Base-by-base conservation (phyloP, 2,797 vertebrate genomes). In the Neostethus bicornis region DNA sequence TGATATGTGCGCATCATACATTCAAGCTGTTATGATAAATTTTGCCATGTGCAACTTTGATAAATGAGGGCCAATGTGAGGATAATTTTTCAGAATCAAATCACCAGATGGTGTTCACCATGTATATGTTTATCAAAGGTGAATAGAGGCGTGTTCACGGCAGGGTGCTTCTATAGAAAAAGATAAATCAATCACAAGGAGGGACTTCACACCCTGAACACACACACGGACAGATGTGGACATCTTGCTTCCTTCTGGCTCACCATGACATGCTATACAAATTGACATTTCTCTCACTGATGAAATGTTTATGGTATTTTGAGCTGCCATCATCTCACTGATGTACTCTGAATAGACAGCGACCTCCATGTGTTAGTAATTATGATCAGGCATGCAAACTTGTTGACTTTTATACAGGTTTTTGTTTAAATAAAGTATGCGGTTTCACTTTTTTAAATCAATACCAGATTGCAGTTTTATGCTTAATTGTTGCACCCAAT, bases 141-240 rank as follows among this genome's bases (percentile, higher is more conserved):
- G 73, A 79, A 81, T 37, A 35, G 57, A 72, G 65, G 61, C 76
- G 73, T 48, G 62, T 81, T 62, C 5, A 3, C 67, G 53, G 73
- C 50, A 57, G 60, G 58, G 57, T 66, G 60, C 73, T 45, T 60
- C 80, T 57, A 63, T 68, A 57, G 70, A 67, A 81, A 70, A 53
- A 41, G 51, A 75, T 78, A 68, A 81, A 85, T 86, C 79, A 86
- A 83, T 85, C 75, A 72, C 17, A 28, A 59, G 63, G 31, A 68
- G 75, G 66, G 79, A 75, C 81, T 75, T 90, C 83, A 77, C 90
- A 89, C 82, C 79, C 86, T 72, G 70, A 29, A 75, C 71, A 79
- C 61, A 81, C 37, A 1, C 64, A 60, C 16, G 50, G 68, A 83
- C 79, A 87, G 85, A 85, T 54, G 72, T 67, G 77, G 64, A 60